Base-by-base conservation (phyloP, 2,797 vertebrate species). In the Chaetodon trifasciatus region DNA sequence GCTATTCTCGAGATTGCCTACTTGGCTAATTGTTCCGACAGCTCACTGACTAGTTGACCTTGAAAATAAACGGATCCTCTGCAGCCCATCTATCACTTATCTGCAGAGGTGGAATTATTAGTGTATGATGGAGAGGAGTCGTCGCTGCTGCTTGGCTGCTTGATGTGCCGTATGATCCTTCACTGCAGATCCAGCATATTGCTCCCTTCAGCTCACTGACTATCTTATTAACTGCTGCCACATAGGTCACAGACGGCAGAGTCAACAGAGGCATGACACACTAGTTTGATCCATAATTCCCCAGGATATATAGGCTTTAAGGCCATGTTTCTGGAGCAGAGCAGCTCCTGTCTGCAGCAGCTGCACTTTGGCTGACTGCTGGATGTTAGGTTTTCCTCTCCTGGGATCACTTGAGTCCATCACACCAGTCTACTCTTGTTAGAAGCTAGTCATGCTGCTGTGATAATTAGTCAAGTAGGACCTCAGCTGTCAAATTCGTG, bases 141-240 rank as follows among this genome's bases (percentile, higher is more conserved):
- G 3, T 76, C 23, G 3, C 71, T 81, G 80, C 75, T 70, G 74
- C 78, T 85, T 79, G 65, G 86, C 77, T 89, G 85, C 87, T 71
- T 86, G 81, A 82, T 84, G 85, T 86, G 69, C 81, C 68, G 16
- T 70, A 53, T 79, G 86, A 90, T 77, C 76, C 62, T 56, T 61
- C 49, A 85, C 78, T 82, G 70, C 70, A 76, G 75, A 80, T 79
- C 63, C 58, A 74, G 63, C 90, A 83, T 79, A 85, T 83, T 84
- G 78, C 93, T 90, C 92, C 86, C 64, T 69, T 86, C 83, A 87
- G 74, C 70, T 86, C 86, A 56, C 64, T 76, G 83, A 82, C 81
- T 83, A 13, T 83, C 83, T 88, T 79, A 89, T 88, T 93, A 90
- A 79, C 84, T 81, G 55, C 86, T 77, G 78, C 57, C 84, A 64